Base-by-base conservation (phyloP, 2,888 invertebrate genomes). In the Epistrophe grossulariae region DNA sequence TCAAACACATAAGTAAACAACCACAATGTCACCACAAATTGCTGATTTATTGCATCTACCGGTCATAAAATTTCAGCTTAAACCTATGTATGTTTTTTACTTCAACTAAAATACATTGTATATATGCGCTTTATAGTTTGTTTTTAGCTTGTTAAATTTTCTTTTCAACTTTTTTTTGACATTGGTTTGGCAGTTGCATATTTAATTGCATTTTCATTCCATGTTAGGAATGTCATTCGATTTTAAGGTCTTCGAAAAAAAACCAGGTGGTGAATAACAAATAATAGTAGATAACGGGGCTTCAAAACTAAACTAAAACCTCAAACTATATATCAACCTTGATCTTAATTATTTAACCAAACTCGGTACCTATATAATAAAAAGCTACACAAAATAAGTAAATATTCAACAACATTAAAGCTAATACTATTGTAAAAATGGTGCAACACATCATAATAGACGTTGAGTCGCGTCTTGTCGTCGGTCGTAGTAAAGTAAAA, bases 141-240 rank as follows among this genome's bases (percentile, higher is more conserved):
- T 50, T 24, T 52, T 70, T 15, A 24, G 13, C 24, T 55, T 35
- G 35, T 35, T 35, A 9, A 7, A 28, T 28, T 28, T 28, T 28
- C 5, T 31, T 31, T 35, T 68, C n/a, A n/a, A n/a, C n/a, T 38
- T 70, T 48, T 48, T 71, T 55, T 45, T 62, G 48, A 66, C 28
- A 35, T 79, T 66, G 17, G 10, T 50, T 57, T 66, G 72, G 60
- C 80, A 80, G 43, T 50, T 68, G 43, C 73, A 66, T 66, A 57
- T 17, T 17, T 60, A 60, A 28, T 64, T 52, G 24, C 60, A 35
- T 66, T 77, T 68, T 28, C 11, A 70, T 70, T 6, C 70, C 70
- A 70, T 70, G n/a, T 70, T 24, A 0, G 55, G 52, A 50, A 68
- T 50, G 35, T 40, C 28, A 70, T 55, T 43, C 28, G 55, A 55